A percentile compares a stretch with the other conserved stretches of the same genome.
Conservation (phyloP, 2,113 vertebrate genomes). For the Macrotus californicus region DNA sequence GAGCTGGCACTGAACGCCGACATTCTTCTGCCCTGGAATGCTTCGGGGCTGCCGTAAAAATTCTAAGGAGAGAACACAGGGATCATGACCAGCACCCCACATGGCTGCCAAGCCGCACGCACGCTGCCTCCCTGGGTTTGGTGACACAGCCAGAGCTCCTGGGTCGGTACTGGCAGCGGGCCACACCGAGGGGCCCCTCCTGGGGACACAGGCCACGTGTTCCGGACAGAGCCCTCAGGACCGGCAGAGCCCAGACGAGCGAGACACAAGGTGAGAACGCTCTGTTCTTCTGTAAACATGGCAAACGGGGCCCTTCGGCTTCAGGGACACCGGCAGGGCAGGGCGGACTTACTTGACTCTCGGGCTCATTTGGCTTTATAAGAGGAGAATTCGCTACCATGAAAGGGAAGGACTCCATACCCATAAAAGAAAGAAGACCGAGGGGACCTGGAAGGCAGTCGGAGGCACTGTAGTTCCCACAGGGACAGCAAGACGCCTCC, state of each 20-base stretch:
- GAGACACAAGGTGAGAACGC: neutral
- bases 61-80: fast-evolving
- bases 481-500: fast-evolving
- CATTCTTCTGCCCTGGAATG: neutral
- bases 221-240: neutral
- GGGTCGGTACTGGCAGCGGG: fast-evolving
- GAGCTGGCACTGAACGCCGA: neutral
- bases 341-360: fast-evolving
- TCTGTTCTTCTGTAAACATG: neutral
- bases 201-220: fast-evolving
- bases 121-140: fast-evolving
- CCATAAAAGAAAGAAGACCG: neutral
- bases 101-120: fast-evolving
- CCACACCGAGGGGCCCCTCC: fast-evolving
- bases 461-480: neutral
- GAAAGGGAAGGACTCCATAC: neutral
- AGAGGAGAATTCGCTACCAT: neutral
- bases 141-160: neutral
- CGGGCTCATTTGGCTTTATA: neutral
- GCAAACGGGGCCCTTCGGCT: neutral
- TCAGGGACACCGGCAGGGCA: neutral
- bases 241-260: neutral
- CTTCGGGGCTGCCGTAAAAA: neutral
- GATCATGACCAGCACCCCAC: fast-evolving
- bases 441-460: neutral